phyloP scores from a whole-genome alignment of 2,113 vertebrate species.

The Clarias macrocephalus region DNA sequence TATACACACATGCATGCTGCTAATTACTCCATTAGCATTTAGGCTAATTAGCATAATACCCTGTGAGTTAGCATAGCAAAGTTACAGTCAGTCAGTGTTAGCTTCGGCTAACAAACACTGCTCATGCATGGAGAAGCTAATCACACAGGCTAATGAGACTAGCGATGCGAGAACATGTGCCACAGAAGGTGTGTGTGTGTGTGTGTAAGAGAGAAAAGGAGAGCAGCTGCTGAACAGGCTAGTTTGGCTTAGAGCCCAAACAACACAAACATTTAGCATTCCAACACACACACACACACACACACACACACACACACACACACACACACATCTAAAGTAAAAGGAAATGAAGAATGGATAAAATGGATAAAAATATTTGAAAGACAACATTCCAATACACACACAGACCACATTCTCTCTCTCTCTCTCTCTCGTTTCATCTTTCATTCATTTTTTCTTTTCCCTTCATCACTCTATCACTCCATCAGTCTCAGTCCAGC shows the following conservation, averaged over 20 bases:
- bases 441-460: neutral
- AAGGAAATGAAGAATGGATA: too few relatives aligned
- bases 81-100: slow-evolving; percentile 38
- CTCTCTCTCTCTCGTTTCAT: slow-evolving; percentile 24
- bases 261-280: slow-evolving; percentile 29
- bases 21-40: slow-evolving; percentile 18
- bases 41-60: slow-evolving; percentile 38
- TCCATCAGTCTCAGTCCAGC: neutral
- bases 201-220: neutral
- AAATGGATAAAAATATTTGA: neutral
- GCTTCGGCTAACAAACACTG: neutral
- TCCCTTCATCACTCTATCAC: slow-evolving; percentile 7
- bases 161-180: slow-evolving; percentile 18
- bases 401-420: neutral
- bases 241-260: slow-evolving; percentile 40
- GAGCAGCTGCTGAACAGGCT: slow-evolving; percentile 45
- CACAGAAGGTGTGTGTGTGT: neutral
- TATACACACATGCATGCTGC: neutral
- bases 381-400: neutral
- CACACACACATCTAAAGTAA: neutral
- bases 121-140: slow-evolving; percentile 36
- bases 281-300: slow-evolving; percentile 1
- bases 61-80: neutral
- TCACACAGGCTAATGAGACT: slow-evolving; percentile 26
- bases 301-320: neutral